Evolutionary conservation across 2,113 vertebrate genomes (phyloP), one percentile per base, ranked within the genome.

Genomic region (Megaceryle torquata): DNA sequence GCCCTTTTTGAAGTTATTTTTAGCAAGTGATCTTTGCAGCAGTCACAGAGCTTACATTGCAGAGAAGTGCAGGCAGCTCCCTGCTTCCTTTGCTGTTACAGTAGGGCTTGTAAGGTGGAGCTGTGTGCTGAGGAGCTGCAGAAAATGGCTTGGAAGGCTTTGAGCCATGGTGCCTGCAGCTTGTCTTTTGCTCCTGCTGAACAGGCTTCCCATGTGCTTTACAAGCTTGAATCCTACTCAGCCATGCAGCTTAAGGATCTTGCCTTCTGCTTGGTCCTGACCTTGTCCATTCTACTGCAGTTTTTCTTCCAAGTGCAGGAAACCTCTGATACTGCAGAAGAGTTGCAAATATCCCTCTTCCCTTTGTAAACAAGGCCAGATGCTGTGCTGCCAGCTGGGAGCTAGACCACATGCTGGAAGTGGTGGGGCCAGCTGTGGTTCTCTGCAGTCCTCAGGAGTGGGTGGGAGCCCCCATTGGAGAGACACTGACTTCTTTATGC

Each of bases 1-100:
- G 93, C 88, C 96, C 96, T 96, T 96, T 96, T 90, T 96, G 96
- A 92, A 96, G 96, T 88, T 97, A 97, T 96, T 96, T 97, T 96
- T 97, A 96, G 95, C 2, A 0, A 64, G 50, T 95, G 96, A 96
- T 97, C 93, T 96, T 92, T 96, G 90, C 92, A 91, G 95, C 72
- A 93, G 82, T 92, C 83, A 74, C 88, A 94, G 88, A 96, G 79
- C 79, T 95, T 96, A 48, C 69, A 84, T 92, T 95, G 93, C 92
- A 82, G 93, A 71, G 94, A 51, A 86, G 77, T 84, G 93, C 95
- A 76, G 93, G 95, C 93, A 96, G 95, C 65, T 92, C 77, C 41
- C 33, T 86, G 79, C 89, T 96, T 86, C 76, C 86, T 93, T 91
- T 70, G 77, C 93, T 84, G 44, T 82, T 93, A 82, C 86, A 89